phyloP scores from a whole-genome alignment of 2,113 vertebrate species.

The Panurus biarmicus region DNA sequence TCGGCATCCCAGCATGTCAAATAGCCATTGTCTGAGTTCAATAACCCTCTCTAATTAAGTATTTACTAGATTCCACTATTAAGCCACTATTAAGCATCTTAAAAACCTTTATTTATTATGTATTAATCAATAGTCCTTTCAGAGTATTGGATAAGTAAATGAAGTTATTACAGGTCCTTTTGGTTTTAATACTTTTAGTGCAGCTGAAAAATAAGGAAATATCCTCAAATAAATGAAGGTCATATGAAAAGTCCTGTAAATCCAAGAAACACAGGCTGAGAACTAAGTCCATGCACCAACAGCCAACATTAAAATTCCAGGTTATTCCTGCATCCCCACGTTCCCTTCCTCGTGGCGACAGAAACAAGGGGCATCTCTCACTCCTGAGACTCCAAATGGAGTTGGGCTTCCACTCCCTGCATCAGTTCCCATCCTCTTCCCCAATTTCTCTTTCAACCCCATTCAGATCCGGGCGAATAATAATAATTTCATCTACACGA shows the following conservation, averaged over 20 bases:
- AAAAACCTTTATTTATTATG: constrained; percentile 57
- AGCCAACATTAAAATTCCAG: neutral
- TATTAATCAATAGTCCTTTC: constrained; percentile 50
- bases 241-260: neutral
- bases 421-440: neutral
- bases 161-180: neutral
- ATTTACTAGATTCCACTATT: constrained; percentile 59
- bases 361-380: neutral
- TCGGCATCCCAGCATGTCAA: constrained; percentile 17
- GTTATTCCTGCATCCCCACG: neutral
- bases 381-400: neutral
- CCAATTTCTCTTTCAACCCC: neutral
- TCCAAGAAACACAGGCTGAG: neutral
- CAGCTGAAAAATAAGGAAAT: neutral
- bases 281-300: neutral
- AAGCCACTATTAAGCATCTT: constrained; percentile 43
- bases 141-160: constrained; percentile 14
- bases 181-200: neutral
- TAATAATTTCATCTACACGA: neutral
- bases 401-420: neutral
- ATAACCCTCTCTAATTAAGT: constrained; percentile 52
- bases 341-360: neutral
- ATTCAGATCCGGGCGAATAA: neutral
- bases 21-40: constrained; percentile 28
- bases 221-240: neutral